phyloP scores from a whole-genome alignment of 35 echinoderm and acorn worm species.

The Apostichopus californicus region DNA sequence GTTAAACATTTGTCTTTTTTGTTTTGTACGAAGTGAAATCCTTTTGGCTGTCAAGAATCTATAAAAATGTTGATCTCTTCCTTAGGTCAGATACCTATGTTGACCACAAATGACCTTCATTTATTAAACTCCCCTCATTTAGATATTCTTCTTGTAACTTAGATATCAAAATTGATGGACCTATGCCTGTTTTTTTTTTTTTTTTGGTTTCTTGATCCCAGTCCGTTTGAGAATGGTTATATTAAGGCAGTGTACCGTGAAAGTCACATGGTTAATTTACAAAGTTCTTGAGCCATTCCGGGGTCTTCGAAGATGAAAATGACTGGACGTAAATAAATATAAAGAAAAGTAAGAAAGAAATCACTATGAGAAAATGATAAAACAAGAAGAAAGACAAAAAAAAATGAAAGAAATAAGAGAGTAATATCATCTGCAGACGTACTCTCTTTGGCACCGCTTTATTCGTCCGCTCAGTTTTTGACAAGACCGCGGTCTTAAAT shows the following conservation, averaged over 20 bases:
- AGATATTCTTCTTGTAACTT: background rate
- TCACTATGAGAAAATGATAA: background rate
- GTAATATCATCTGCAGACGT: conserved; percentile 1
- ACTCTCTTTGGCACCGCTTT: background rate
- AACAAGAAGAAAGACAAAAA: too few relatives aligned
- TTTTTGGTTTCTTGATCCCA: background rate
- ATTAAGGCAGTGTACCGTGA: background rate
- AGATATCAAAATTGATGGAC: background rate
- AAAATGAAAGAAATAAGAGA: background rate
- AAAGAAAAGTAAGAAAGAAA: background rate
- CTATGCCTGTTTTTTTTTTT: background rate
- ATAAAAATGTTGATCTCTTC: too few relatives aligned
- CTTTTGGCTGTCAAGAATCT: too few relatives aligned
- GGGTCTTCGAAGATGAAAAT: background rate
- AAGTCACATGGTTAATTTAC: background rate
- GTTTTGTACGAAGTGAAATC: too few relatives aligned
- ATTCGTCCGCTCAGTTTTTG: conserved; percentile 1
- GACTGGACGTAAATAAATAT: background rate
- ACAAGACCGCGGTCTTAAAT: conserved; percentile 22
- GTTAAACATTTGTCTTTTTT: too few relatives aligned
- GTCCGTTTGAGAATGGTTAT: background rate
- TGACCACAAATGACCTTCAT: conserved; percentile 1
- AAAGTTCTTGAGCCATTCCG: background rate
- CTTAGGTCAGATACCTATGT: background rate
- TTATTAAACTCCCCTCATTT: background rate